Base-by-base conservation (phyloP, 2,888 invertebrate species). In the Euzophera pinguis region DNA sequence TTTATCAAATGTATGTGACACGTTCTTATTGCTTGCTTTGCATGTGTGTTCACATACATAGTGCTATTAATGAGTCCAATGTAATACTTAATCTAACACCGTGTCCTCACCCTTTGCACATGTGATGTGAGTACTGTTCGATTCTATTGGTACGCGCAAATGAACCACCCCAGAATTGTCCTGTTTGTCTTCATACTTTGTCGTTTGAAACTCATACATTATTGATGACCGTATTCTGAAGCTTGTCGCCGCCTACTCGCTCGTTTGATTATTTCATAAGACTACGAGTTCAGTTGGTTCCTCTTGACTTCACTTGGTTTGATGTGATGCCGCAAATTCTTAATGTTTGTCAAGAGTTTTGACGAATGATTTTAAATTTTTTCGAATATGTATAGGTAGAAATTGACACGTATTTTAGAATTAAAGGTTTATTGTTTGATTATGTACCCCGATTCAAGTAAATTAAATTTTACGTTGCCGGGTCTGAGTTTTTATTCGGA, bases 131-230 rank as follows among this genome's bases (percentile, higher is more conserved):
- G 65, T 72, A 69, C 61, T 68, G 66, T 71, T 71, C 73, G 63
- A 66, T 77, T 74, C 78, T 75, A 78, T 78, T 73, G 77, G 73
- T 68, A 75, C 76, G 77, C 77, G 76, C 77, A 79, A 81, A 81
- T 81, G 78, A 82, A 82, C 80, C 67, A 61, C 63, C 65, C 69
- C 66, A 72, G 75, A 73, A 75, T 65, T 71, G 69, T 58, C 65
- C 60, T 82, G 76, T 84, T 82, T 83, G 78, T 80, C 79, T 84
- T 80, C 80, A 83, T 82, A 84, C 80, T 84, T 83, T 80, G 81
- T 78, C 79, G 75, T 66, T 77, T 73, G 74, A 78, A 78, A 73
- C 78, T 84, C 84, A 82, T 84, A 81, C 82, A 84, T 85, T 83
- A 86, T 84, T 83, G 79, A 86, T 83, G 75, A 71, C 72, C 71